Percentiles rank a stretch among this genome's conserved stretches.
Evolutionary conservation across 2,797 vertebrate species (phyloP).

Genomic region (Lagodon rhomboides): DNA sequence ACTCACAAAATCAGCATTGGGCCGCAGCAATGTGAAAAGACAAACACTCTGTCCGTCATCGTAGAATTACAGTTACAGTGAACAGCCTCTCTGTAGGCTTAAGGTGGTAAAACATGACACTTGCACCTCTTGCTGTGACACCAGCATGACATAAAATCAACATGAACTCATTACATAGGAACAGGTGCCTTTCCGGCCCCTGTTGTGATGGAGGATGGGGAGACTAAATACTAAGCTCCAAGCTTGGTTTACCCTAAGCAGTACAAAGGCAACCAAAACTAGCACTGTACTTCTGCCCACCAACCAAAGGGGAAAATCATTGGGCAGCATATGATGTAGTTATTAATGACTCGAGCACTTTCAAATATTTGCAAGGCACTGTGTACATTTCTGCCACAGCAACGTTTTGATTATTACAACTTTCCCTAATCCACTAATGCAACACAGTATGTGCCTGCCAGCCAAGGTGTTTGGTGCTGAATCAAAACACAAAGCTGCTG

Average conservation of each 20-base stretch:
- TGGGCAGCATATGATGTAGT: background rate
- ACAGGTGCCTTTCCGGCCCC: background rate
- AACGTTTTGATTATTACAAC: conserved; percentile 16
- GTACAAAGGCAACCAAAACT: background rate
- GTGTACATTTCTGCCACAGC: conserved; percentile 24
- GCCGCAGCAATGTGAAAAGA: background rate
- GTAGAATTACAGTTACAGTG: conserved; percentile 1
- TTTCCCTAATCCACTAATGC: conserved; percentile 38
- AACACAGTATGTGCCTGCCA: conserved; percentile 16
- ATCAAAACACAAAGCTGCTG: conserved; percentile 32
- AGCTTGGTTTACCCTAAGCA: conserved; percentile 1
- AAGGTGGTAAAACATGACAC: conserved; percentile 1
- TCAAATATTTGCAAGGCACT: conserved; percentile 19
- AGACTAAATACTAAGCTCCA: conserved; percentile 6
- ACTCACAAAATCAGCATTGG: conserved; percentile 6
- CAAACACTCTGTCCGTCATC: conserved; percentile 4
- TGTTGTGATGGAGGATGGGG: conserved; percentile 2
- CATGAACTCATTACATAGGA: conserved; percentile 26
- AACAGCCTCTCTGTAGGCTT: conserved; percentile 9
- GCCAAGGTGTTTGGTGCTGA: conserved; percentile 17
- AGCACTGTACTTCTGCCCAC: background rate
- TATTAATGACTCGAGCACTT: conserved; percentile 12
- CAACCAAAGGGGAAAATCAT: background rate
- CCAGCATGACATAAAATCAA: conserved; percentile 41
- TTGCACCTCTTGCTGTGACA: conserved; percentile 8